Conservation (phyloP, 2,113 vertebrate genomes). For the Oryzias curvinotus region DNA sequence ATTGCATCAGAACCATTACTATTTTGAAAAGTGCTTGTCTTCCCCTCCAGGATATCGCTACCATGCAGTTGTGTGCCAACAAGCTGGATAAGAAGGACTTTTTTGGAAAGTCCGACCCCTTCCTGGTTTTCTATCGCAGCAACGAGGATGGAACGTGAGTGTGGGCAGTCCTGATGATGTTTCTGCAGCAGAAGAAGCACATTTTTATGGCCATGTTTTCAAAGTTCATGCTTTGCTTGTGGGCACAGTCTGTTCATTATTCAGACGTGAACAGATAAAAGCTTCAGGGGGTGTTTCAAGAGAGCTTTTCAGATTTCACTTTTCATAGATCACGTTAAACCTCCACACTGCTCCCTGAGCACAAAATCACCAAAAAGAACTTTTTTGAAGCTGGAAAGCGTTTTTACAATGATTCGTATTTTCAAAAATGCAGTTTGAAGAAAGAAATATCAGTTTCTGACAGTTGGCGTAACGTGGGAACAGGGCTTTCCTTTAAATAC, state of each 20-base stretch:
- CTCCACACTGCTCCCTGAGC: too few species aligned
- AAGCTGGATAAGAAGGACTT: conserved; percentile 99
- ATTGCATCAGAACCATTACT: conserved; percentile 22
- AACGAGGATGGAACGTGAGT: conserved; percentile 98
- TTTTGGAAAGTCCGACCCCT: conserved; percentile 97
- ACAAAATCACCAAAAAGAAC: too few species aligned
- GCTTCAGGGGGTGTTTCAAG: neutral
- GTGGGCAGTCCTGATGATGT: neutral
- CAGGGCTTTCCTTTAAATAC: too few species aligned
- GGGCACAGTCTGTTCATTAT: too few species aligned
- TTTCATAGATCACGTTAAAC: too few species aligned
- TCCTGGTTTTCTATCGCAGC: conserved; percentile 97
- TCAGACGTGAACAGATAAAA: neutral
- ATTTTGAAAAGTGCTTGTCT: conserved; percentile 5
- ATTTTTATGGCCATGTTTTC: too few species aligned
- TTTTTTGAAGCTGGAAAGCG: too few species aligned
- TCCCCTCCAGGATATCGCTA: conserved; percentile 87
- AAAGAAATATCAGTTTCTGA: too few species aligned
- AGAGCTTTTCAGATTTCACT: neutral
- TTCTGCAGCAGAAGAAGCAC: neutral
- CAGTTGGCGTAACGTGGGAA: too few species aligned
- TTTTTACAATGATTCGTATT: too few species aligned
- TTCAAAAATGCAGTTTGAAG: too few species aligned
- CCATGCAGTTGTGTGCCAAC: conserved; percentile 98
- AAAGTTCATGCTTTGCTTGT: too few species aligned